A percentile compares a stretch with the other conserved stretches of the same genome.
phyloP scores from a whole-genome alignment of 2,797 vertebrate genomes.

The Onychomys leucogaster region DNA sequence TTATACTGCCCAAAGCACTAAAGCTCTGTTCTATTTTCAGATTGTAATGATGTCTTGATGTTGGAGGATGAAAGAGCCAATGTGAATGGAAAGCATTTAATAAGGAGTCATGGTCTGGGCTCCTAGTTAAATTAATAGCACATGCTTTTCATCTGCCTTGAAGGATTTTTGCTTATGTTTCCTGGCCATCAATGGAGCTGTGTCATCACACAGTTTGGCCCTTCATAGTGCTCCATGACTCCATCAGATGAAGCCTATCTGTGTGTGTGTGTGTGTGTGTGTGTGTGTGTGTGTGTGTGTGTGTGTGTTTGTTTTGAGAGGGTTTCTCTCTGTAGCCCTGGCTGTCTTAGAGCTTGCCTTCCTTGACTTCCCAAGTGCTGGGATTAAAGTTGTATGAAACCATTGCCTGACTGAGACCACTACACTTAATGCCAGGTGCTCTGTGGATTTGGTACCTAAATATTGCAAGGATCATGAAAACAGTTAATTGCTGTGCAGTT shows the following conservation, averaged over 20 bases:
- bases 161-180: conserved; percentile 11
- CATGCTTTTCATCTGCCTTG: conserved; percentile 55
- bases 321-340: background rate
- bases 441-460: background rate
- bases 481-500: background rate
- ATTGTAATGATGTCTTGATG: conserved; percentile 68
- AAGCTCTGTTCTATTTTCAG: conserved; percentile 56
- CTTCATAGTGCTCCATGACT: background rate
- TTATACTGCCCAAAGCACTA: background rate
- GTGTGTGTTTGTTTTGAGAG: background rate
- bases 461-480: background rate
- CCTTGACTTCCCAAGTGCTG: background rate
- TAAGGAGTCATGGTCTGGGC: conserved; percentile 58
- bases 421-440: background rate
- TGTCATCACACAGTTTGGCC: background rate
- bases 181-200: background rate
- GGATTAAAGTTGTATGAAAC: background rate
- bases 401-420: background rate
- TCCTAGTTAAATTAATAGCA: conserved; percentile 66
- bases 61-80: conserved; percentile 64
- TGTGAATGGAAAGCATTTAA: conserved; percentile 67
- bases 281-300: background rate
- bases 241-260: background rate
- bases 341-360: background rate
- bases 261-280: too few species aligned